A percentile compares a stretch with the other conserved stretches of the same genome.
phyloP scores from a whole-genome alignment of 2,797 vertebrate species.

The Lepus oiostolus region DNA sequence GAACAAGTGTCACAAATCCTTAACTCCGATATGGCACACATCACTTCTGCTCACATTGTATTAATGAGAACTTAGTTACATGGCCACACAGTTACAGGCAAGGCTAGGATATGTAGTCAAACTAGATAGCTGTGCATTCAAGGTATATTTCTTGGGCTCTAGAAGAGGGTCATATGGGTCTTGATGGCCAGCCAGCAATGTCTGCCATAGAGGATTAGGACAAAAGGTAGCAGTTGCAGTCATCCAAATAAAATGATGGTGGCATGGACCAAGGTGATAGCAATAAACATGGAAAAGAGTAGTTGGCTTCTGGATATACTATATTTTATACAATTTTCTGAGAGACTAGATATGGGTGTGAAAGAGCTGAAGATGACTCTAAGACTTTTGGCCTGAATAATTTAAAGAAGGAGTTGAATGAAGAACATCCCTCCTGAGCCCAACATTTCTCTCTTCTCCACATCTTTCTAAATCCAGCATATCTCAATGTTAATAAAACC shows the following conservation, averaged over 20 bases:
- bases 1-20: constrained; percentile 9
- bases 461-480: constrained; percentile 3
- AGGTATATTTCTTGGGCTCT: neutral
- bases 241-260: neutral
- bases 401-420: neutral
- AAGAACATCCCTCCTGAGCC: neutral
- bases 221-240: neutral
- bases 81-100: neutral
- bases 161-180: constrained; percentile 37
- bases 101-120: neutral
- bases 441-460: neutral
- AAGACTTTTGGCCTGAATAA: constrained; percentile 21
- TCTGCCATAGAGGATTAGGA: neutral
- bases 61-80: constrained; percentile 4
- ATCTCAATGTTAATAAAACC: constrained; percentile 6
- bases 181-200: neutral
- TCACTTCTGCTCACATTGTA: constrained; percentile 4
- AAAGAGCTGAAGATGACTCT: neutral
- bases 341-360: neutral
- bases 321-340: constrained; percentile 30
- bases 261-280: neutral
- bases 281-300: neutral
- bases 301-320: neutral
- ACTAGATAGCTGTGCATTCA: neutral
- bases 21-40: constrained; percentile 22